phyloP scores from a whole-genome alignment of 2,113 vertebrate species.

The Tauraco erythrolophus region DNA sequence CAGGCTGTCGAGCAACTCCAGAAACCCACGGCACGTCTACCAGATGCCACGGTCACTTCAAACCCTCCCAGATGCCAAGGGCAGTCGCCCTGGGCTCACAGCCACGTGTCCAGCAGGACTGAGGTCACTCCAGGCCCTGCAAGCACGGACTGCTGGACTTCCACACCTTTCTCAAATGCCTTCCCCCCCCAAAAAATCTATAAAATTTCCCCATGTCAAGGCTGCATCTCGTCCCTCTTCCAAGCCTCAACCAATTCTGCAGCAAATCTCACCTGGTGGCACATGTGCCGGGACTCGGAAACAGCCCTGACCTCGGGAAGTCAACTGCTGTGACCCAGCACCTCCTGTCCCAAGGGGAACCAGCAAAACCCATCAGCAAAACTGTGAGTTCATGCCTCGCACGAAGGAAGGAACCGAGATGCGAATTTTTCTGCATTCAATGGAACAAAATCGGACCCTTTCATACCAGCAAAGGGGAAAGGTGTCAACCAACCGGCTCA shows the following conservation, averaged over 20 bases:
- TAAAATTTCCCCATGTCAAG: neutral
- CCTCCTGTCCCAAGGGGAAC: neutral
- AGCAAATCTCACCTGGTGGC: neutral
- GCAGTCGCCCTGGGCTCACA: neutral
- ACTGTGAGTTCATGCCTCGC: accelerated
- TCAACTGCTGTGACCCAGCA: neutral
- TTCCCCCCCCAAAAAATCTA: neutral
- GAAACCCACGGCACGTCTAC: neutral
- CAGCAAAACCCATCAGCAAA: neutral
- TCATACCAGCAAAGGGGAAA: neutral
- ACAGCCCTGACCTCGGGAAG: neutral
- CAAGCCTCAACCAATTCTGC: neutral
- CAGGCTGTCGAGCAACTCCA: neutral
- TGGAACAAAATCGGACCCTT: too few species aligned
- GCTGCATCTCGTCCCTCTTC: neutral
- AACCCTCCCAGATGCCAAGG: neutral
- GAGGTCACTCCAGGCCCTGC: neutral
- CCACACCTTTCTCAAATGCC: neutral
- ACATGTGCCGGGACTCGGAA: accelerated
- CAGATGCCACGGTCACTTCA: neutral
- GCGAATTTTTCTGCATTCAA: neutral
- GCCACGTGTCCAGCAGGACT: accelerated
- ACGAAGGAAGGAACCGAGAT: neutral
- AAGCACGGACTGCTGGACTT: neutral
- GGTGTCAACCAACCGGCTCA: neutral